Evolutionary conservation across 2,888 invertebrate species (phyloP).

Genomic region (Tortrix viridana): DNA sequence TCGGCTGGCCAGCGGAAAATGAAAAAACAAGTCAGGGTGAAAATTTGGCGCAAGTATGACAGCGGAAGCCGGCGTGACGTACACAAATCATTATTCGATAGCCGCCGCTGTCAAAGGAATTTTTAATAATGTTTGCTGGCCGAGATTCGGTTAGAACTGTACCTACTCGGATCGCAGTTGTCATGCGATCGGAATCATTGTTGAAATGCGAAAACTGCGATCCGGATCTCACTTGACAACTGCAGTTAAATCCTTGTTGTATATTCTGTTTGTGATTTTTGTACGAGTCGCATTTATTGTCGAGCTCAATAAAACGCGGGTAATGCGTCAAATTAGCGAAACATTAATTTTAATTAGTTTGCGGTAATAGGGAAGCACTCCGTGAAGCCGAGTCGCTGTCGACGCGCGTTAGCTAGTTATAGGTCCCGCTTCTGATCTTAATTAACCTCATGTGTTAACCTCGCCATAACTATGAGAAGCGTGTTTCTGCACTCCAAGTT

Average conservation of each 20-base stretch:
- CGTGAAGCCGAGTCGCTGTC: constrained; percentile 64
- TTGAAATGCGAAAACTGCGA: constrained; percentile 44
- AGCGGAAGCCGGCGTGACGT: constrained; percentile 69
- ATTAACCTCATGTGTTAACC: constrained; percentile 82
- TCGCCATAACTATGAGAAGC: constrained; percentile 70
- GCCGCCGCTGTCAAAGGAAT: constrained; percentile 76
- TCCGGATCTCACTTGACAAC: constrained; percentile 54
- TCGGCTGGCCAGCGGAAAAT: constrained; percentile 69
- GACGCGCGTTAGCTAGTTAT: constrained; percentile 70
- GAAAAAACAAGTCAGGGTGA: constrained; percentile 64
- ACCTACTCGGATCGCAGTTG: constrained; percentile 59
- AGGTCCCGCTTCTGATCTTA: constrained; percentile 76
- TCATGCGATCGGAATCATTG: constrained; percentile 57
- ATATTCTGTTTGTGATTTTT: constrained; percentile 56
- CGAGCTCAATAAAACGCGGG: constrained; percentile 23
- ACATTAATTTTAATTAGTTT: constrained; percentile 40
- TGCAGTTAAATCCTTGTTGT: constrained; percentile 57
- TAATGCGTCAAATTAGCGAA: constrained; percentile 38
- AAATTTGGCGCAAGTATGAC: constrained; percentile 82
- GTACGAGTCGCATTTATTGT: constrained; percentile 34
- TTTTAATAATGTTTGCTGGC: constrained; percentile 76
- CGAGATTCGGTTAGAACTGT: constrained; percentile 63
- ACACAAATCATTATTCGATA: constrained; percentile 79
- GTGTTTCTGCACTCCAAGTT: constrained; percentile 53
- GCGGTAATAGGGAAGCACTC: constrained; percentile 60